Evolutionary conservation across 2,888 invertebrate genomes (phyloP).

Genomic region (Phalangium opilio): DNA sequence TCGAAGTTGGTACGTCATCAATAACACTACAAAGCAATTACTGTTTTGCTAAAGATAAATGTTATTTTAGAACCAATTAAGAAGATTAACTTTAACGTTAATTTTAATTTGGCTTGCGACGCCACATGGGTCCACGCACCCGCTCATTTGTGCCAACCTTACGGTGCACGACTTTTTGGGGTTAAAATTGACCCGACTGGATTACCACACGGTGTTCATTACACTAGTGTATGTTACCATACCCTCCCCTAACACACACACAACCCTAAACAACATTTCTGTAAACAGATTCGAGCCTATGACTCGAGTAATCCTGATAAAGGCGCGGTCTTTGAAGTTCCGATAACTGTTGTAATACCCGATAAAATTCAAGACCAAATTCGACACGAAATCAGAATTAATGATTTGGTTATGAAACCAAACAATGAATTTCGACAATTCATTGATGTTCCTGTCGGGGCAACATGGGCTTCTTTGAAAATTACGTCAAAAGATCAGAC

Average conservation of each 20-base stretch:
- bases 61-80: conserved; percentile 39
- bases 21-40: too few relatives aligned
- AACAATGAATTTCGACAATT: conserved; percentile 73
- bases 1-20: not conserved
- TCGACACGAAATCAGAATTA: not conserved
- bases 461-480: conserved; percentile 57
- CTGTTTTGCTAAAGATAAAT: conserved; percentile 4
- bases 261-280: too few relatives aligned
- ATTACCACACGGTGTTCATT: conserved; percentile 60
- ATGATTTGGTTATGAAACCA: conserved; percentile 38
- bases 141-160: conserved; percentile 64
- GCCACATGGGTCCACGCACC: conserved; percentile 68
- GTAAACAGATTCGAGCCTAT: conserved; percentile 49
- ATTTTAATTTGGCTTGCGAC: conserved; percentile 55
- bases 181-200: conserved; percentile 58
- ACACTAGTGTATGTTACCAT: conserved; percentile 47
- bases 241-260: too few relatives aligned
- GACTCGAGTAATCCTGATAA: conserved; percentile 64
- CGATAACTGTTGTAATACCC: conserved; percentile 75
- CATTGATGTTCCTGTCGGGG: conserved; percentile 62
- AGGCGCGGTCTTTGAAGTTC: conserved; percentile 80
- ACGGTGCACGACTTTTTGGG: conserved; percentile 53
- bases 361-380: conserved; percentile 13
- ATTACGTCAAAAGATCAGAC: conserved; percentile 20
- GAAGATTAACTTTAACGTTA: conserved; percentile 71